These are phyloP conservation scores for Drosophila virilis DNA, from an alignment of 1,140 invertebrate species.

Conservation along the genomic window DNA sequence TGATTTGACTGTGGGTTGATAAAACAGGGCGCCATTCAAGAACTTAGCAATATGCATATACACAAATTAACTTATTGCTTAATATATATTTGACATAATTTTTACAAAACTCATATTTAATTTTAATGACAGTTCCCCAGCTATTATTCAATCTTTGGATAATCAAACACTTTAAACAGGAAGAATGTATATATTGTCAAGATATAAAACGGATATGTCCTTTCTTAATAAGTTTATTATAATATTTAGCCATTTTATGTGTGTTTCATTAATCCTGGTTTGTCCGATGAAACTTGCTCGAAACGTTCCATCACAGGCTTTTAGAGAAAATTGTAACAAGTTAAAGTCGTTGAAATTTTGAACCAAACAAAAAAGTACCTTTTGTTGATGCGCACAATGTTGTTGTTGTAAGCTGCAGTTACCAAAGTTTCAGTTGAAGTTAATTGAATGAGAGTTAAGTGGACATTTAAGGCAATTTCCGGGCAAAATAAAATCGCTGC, in stretches of 20 bases:
- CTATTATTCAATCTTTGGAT: no score
- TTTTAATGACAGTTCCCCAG: no score
- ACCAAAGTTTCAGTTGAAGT: conserved; percentile 68
- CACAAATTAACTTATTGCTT: not conserved
- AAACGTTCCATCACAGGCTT: no score
- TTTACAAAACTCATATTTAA: no score
- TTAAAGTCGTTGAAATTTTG: conserved; percentile 53
- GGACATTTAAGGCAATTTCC: conserved; percentile 73
- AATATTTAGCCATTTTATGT: no score
- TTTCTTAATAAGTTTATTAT: no score
- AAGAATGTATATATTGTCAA: no score
- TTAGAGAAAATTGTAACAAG: conserved; percentile 29
- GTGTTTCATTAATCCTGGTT: no score
- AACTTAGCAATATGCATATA: not conserved
- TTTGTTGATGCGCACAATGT: conserved; percentile 21
- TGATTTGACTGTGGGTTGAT: conserved; percentile 2
- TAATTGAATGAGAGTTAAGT: conserved; percentile 75
- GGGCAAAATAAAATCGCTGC: conserved; percentile 49
- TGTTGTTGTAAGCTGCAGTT: conserved; percentile 45
- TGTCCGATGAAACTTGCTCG: no score
- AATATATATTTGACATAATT: not conserved
- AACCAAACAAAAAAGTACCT: conserved; percentile 44
- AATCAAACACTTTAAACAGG: no score
- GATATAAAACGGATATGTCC: no score
- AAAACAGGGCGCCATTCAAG: not conserved